These are phyloP conservation scores for Lutraria lutraria DNA, from an alignment of 2,888 invertebrate genomes.

Conservation along the genomic window DNA sequence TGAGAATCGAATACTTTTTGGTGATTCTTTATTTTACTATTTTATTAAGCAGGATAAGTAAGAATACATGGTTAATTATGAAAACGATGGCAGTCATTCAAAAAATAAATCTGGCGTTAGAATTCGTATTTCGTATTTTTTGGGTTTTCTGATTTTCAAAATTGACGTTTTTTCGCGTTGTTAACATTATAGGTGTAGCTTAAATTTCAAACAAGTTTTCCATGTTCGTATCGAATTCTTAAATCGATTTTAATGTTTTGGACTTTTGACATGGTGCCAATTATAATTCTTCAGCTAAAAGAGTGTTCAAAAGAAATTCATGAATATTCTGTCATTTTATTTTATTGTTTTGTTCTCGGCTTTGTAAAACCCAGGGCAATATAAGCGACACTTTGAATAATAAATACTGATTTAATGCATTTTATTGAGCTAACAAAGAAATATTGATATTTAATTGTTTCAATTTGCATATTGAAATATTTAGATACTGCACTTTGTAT, in stretches of 20 bases:
- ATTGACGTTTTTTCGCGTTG: neutral
- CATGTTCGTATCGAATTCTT: neutral
- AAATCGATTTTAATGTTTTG: neutral
- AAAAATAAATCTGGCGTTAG: neutral
- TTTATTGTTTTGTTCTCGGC: neutral
- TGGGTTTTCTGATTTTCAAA: neutral
- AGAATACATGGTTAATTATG: too few relatives aligned
- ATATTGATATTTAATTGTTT: neutral
- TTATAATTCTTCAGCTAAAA: neutral
- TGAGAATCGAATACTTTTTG: too few relatives aligned
- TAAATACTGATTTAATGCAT: neutral
- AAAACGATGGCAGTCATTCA: too few relatives aligned
- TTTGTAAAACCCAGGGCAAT: neutral
- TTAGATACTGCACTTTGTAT: too few relatives aligned
- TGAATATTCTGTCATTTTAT: neutral
- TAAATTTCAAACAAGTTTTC: neutral
- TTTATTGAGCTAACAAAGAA: neutral
- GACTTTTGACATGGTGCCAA: neutral
- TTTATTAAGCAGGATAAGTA: too few relatives aligned
- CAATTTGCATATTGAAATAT: neutral
- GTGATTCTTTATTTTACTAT: too few relatives aligned
- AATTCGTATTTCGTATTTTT: neutral
- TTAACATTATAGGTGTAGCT: neutral
- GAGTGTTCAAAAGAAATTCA: neutral
- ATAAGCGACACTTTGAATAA: neutral